A percentile compares a stretch with the other conserved stretches of the same genome.
Evolutionary conservation across 1,140 invertebrate species (phyloP).

Genomic region (Macrotrachela quadricornifera): DNA sequence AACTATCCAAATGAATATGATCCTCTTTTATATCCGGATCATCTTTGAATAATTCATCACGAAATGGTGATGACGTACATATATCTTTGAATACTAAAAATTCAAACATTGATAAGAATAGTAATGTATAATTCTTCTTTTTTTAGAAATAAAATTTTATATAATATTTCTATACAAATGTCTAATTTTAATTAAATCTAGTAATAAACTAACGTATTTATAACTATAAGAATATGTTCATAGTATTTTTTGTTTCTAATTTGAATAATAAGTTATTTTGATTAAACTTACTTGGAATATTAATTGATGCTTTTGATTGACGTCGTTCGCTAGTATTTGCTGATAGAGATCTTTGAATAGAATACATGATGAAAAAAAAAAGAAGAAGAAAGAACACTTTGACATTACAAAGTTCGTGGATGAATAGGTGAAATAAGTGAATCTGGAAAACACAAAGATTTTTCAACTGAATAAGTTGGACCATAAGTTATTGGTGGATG

Average conservation of each 20-base stretch:
- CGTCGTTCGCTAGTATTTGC: slow-evolving; percentile 70
- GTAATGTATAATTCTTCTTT: no score
- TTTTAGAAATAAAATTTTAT: no score
- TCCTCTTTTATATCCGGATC: slow-evolving; percentile 25
- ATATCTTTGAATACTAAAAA: no score
- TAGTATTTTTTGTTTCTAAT: background rate
- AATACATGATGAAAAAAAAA: background rate
- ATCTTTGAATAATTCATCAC: no score
- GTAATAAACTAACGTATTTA: no score
- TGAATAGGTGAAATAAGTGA: slow-evolving; percentile 75
- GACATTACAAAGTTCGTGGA: slow-evolving; percentile 71
- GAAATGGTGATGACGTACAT: no score
- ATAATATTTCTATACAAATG: no score
- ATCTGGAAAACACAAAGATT: slow-evolving; percentile 78
- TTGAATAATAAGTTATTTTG: background rate
- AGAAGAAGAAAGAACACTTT: background rate
- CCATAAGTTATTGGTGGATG: no score
- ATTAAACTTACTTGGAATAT: slow-evolving; percentile 43
- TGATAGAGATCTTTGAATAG: slow-evolving; percentile 44
- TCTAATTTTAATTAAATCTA: no score
- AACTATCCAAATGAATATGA: slow-evolving; percentile 87
- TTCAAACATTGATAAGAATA: no score
- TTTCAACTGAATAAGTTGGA: background rate
- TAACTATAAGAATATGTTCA: background rate
- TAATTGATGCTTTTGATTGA: slow-evolving; percentile 81